Base-by-base conservation (phyloP, 2,113 vertebrate species). In the Callionymus lyra region DNA sequence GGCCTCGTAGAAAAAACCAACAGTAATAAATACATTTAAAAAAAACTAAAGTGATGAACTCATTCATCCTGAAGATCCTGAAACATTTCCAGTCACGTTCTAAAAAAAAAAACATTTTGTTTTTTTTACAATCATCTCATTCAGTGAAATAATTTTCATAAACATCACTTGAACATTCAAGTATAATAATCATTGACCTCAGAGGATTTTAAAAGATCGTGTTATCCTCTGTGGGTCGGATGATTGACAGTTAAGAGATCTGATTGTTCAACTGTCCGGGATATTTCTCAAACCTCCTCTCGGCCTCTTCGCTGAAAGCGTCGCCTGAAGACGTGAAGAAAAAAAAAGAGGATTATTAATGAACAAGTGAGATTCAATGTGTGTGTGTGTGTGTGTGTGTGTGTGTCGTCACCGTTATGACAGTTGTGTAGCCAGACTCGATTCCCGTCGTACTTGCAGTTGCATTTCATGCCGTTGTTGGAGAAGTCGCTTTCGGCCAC, bases 391-490 rank as follows among this genome's bases (percentile, higher is more conserved):
- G 10, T 1, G 6, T 34, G 41, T 39, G 27, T 47, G 1, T 10
- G 1, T 3, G 6, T 16, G 13, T 10, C 18, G 11, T 72, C 74
- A 98, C 95, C 92, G 0, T 85, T 85, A 57, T 99, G 95, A 59
- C 95, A 99, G 86, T 88, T 91, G 63, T 99, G 93, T 63, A 97
- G 77, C 94, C 94, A 99, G 80, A 99, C 90, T 37, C 95, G 88
- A 33, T 99, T 88, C 1, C 95, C 94, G 0, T 99, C 95, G 0
- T 97, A 99, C 72, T 97, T 99, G 82, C 94, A 97, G 86, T 91
- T 98, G 59, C 95, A 99, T 49, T 90, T 98, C 95, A 99, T 99
- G 59, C 87, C 94, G 0, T 99, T 99, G 80, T 98, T 99, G 77
- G 89, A 93, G 76, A 96, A 98, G 74, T 99, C 95, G 1, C 91